phyloP scores from a whole-genome alignment of 64 coral and sea anemone species.

The Hydrozoanthus tunicans region DNA sequence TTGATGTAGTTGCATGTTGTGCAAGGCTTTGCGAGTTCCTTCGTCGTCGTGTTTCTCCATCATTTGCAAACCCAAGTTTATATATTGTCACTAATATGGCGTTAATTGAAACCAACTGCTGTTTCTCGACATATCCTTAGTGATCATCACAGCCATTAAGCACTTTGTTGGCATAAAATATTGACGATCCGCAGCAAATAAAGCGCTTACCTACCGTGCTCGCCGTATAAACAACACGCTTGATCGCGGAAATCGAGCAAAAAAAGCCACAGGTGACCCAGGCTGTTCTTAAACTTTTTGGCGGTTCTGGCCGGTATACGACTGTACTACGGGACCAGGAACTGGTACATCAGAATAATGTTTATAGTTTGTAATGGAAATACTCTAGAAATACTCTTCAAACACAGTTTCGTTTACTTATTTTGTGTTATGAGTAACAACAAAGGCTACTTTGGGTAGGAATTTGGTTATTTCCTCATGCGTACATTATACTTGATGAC shows the following conservation, averaged over 20 bases:
- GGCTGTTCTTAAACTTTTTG: no score
- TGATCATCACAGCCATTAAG: neutral
- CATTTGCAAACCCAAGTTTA: neutral
- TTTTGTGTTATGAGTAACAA: no score
- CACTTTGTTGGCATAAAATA: neutral
- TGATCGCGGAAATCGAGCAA: neutral
- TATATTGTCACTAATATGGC: neutral
- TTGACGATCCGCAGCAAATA: neutral
- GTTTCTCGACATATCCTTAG: neutral
- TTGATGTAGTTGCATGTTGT: neutral
- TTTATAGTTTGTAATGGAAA: no score
- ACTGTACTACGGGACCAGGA: no score
- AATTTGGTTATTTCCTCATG: no score
- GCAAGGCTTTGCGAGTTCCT: neutral
- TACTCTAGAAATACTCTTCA: no score
- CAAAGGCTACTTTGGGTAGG: no score
- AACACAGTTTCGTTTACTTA: no score
- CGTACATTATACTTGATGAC: no score
- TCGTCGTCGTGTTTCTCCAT: slow-evolving; percentile 26
- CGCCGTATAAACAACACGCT: neutral
- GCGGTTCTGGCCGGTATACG: no score
- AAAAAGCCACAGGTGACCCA: neutral
- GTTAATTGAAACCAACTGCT: neutral
- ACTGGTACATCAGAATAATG: no score
- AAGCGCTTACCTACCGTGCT: neutral